Conservation (phyloP, 2,888 invertebrate species). For the Cremastinae sp. region DNA sequence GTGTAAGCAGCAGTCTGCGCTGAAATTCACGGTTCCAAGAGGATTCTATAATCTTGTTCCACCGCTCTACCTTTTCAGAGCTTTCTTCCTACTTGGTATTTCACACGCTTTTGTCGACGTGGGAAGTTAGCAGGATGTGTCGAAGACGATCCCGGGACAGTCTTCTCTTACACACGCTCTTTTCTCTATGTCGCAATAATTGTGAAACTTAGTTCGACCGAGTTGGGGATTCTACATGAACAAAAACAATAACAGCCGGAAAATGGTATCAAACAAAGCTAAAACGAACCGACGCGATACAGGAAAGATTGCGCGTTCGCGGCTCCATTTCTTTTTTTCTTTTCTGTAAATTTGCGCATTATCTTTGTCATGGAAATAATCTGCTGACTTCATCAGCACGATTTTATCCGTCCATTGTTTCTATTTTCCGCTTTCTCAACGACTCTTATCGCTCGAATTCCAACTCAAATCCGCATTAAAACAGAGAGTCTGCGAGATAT, state of each 20-base stretch:
- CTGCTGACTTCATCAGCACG: no score
- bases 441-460: no score
- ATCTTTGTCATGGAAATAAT: neutral
- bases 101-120: constrained; percentile 54
- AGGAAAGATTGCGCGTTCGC: constrained; percentile 36
- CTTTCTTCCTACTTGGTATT: neutral
- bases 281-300: constrained; percentile 39
- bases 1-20: constrained; percentile 15
- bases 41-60: constrained; percentile 14
- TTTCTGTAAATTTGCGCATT: no score
- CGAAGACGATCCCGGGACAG: constrained; percentile 45
- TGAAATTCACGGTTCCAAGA: constrained; percentile 23
- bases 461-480: no score
- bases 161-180: neutral
- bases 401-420: no score
- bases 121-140: constrained; percentile 49
- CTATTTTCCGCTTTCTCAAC: no score
- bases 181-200: constrained; percentile 58
- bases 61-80: neutral
- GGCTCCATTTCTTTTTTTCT: neutral
- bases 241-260: constrained; percentile 67
- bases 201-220: constrained; percentile 65
- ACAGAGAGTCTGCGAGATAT: no score
- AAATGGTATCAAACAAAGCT: constrained; percentile 68
- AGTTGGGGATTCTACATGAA: constrained; percentile 44